Base-by-base conservation (phyloP, 2,888 invertebrate genomes). In the Masnerella sp. region DNA sequence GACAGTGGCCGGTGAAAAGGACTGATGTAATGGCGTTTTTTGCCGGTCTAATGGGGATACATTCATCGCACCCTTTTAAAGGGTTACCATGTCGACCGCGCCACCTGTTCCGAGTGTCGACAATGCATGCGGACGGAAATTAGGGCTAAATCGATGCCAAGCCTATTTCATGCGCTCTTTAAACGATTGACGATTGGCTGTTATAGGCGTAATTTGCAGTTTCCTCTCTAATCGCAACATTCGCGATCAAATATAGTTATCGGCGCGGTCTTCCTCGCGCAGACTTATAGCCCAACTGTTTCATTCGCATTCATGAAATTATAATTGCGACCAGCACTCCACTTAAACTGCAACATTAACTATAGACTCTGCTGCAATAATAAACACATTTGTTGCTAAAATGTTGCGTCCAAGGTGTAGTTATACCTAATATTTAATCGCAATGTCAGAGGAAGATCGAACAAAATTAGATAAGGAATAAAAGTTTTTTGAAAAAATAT, bases 61-160 rank as follows among this genome's bases (percentile, higher is more conserved):
- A 65, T 61, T 52, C 36, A 61, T 47, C 59, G 54, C 42, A 47
- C 59, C 65, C 65, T 47, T 61, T 61, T 47, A 74, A 74, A 74
- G 74, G 70, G 70, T 74, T 74, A 62, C 69, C 65, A 65, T 65
- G 49, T 69, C 61, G 47, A 70, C 59, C 49, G 32, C 28, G 22
- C 74, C 74, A 74, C 74, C 74, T 74, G 74, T 62, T 74, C 62
- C 15, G 61, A 67, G 69, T 69, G 74, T 74, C 69, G 65, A 65
- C 69, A 65, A 69, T 59, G 36, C 45, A 67, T 38, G 47, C 7
- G 14, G 25, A 52, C 38, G 59, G 56, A 74, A 68, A 69, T 69
- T 68, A 64, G 68, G 68, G 59, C 59, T 64, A 74, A 69, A 72
- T 65, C 72, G 72, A 67, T 61, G 42, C 47, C 52, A 40, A 71